These are phyloP conservation scores for Pachyrhynchus sulphureomaculatus DNA, from an alignment of 1,140 invertebrate species.

Conservation along the genomic window DNA sequence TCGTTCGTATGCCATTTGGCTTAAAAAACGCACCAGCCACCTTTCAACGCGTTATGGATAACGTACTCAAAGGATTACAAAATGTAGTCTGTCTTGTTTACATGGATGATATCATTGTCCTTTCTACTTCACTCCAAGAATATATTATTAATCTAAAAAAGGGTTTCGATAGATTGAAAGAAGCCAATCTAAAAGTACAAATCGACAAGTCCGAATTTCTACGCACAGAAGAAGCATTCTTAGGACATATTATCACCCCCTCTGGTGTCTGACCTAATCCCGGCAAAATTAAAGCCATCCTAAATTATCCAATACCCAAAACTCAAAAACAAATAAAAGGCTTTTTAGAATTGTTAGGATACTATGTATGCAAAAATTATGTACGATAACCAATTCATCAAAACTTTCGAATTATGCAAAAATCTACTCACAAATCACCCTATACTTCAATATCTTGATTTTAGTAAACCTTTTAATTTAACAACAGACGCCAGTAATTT, in stretches of 20 bases:
- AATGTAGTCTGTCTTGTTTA: too few relatives aligned
- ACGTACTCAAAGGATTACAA: too few relatives aligned
- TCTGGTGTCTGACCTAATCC: too few relatives aligned
- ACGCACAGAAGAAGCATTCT: conserved; percentile 17
- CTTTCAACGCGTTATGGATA: too few relatives aligned
- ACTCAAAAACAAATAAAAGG: conserved; percentile 15
- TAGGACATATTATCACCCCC: neutral
- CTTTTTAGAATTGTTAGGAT: conserved; percentile 14
- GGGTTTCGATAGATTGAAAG: conserved; percentile 30
- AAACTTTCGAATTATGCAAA: too few relatives aligned
- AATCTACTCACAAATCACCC: too few relatives aligned
- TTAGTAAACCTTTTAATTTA: conserved; percentile 43
- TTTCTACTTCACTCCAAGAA: conserved; percentile 37
- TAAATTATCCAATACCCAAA: conserved; percentile 9
- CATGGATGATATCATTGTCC: too few relatives aligned
- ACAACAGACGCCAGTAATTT: conserved; percentile 46
- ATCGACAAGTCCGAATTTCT: conserved; percentile 42
- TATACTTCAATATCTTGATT: too few relatives aligned
- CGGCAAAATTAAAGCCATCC: conserved; percentile 14
- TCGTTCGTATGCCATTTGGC: too few relatives aligned
- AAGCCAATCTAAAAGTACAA: conserved; percentile 43
- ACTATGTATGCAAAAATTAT: too few relatives aligned
- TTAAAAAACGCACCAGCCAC: too few relatives aligned
- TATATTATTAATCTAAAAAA: conserved; percentile 37
- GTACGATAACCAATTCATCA: conserved; percentile 10